phyloP scores from a whole-genome alignment of 2,797 vertebrate species.

The Poecilia wingei region DNA sequence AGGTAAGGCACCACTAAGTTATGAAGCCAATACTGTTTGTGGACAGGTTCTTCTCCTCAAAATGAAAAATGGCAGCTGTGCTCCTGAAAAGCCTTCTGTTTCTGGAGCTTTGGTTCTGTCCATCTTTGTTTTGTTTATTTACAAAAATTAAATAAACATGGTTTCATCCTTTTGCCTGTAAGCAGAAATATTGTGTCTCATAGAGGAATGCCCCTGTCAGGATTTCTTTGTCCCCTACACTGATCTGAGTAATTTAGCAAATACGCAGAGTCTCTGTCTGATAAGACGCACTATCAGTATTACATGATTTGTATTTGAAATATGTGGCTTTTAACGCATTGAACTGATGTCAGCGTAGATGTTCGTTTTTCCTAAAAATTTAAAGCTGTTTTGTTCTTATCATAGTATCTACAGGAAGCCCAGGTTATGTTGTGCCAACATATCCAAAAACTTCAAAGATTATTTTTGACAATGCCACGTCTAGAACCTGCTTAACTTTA shows the following conservation, averaged over 20 bases:
- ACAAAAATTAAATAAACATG: neutral
- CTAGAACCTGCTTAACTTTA: neutral
- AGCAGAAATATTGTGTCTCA: neutral
- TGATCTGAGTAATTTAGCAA: conserved; percentile 3
- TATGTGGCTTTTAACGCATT: neutral
- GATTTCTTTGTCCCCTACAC: neutral
- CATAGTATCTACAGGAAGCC: neutral
- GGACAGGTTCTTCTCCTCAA: neutral
- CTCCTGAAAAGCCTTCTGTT: neutral
- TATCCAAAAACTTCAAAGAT: neutral
- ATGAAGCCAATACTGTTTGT: neutral
- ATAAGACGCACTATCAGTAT: neutral
- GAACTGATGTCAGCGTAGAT: neutral
- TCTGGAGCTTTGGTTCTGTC: neutral
- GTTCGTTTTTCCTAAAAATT: neutral
- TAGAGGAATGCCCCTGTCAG: neutral
- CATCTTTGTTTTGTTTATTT: neutral
- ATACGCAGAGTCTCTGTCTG: neutral
- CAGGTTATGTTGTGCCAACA: neutral
- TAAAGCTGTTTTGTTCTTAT: neutral
- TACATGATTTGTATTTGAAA: neutral
- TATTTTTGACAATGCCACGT: neutral
- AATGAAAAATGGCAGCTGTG: neutral
- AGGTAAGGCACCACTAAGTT: conserved; percentile 79
- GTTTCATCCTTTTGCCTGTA: conserved; percentile 19